Evolutionary conservation across 1,140 invertebrate genomes (phyloP).

Genomic region (Bombus difficillimus): DNA sequence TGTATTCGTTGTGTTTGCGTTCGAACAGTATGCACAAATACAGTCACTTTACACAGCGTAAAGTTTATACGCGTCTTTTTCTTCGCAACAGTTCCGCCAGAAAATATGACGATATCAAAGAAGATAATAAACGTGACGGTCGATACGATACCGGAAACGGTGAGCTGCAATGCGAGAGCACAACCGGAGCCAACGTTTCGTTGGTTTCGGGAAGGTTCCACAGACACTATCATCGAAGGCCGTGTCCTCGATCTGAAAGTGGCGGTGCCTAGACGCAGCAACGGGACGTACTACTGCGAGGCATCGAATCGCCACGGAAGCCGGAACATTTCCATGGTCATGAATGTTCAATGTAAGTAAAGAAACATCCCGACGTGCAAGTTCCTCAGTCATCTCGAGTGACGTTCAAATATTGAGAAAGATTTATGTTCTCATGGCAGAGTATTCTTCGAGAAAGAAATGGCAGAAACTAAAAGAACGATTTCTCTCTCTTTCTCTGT

Average conservation of each 20-base stretch:
- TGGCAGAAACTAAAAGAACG: neutral
- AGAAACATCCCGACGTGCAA: neutral
- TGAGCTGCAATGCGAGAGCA: constrained; percentile 90
- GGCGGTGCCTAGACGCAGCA: constrained; percentile 85
- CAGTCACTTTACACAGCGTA: too few relatives aligned
- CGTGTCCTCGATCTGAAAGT: constrained; percentile 84
- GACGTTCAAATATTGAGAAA: constrained; percentile 22
- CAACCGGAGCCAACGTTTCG: constrained; percentile 88
- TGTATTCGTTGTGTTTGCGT: neutral
- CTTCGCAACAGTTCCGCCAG: constrained; percentile 90
- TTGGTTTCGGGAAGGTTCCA: constrained; percentile 85
- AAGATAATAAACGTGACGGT: constrained; percentile 89
- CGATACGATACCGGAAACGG: constrained; percentile 88
- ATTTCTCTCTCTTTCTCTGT: neutral
- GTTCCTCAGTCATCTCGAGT: neutral
- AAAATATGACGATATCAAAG: constrained; percentile 90
- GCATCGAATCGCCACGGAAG: constrained; percentile 90
- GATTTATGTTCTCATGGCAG: neutral
- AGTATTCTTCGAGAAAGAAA: neutral
- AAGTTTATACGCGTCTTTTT: constrained; percentile 23
- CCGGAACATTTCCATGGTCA: constrained; percentile 85
- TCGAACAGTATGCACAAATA: neutral
- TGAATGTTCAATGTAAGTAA: constrained; percentile 92
- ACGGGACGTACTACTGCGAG: constrained; percentile 89
- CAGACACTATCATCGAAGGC: constrained; percentile 82